Percentiles rank a stretch among this genome's conserved stretches.
phyloP scores from a whole-genome alignment of 2,888 invertebrate genomes.

The Ormyrus pomaceus region DNA sequence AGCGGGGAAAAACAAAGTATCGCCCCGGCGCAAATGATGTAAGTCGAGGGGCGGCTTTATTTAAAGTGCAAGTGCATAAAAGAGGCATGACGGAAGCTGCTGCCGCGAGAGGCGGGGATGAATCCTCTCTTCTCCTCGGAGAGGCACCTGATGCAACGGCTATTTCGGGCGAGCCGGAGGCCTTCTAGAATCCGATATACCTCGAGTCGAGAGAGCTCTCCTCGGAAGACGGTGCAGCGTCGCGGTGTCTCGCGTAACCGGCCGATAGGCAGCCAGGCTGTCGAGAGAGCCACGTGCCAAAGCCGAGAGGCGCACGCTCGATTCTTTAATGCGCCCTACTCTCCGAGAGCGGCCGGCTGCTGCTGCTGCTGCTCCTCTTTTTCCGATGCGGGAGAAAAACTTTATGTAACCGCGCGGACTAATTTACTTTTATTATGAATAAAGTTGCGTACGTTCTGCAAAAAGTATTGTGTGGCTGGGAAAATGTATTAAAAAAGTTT shows the following conservation, averaged over 20 bases:
- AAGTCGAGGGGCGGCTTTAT: constrained; percentile 39
- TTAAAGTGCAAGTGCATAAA: constrained; percentile 53
- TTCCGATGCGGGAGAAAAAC: too few relatives aligned
- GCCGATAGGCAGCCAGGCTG: background rate
- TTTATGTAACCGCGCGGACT: too few relatives aligned
- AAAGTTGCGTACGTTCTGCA: too few relatives aligned
- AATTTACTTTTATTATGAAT: too few relatives aligned
- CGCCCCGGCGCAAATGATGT: constrained; percentile 29
- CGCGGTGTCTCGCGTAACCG: constrained; percentile 52
- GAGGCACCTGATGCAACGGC: constrained; percentile 46
- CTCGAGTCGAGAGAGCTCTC: constrained; percentile 30
- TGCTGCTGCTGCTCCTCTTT: too few relatives aligned
- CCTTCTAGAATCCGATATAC: constrained; percentile 48
- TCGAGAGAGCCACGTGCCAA: constrained; percentile 17
- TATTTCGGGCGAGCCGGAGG: constrained; percentile 46
- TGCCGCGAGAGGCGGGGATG: background rate
- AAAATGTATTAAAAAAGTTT: too few relatives aligned
- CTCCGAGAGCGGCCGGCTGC: background rate
- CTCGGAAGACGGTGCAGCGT: constrained; percentile 10
- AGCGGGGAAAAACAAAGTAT: constrained; percentile 27
- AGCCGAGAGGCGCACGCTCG: background rate
- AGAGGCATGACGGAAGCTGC: constrained; percentile 32
- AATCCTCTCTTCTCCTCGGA: background rate
- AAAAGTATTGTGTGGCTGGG: too few relatives aligned
- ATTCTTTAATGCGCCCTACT: too few relatives aligned